These are phyloP conservation scores for Octonoba sinensis DNA, from an alignment of 2,888 invertebrate species.

Conservation along the genomic window DNA sequence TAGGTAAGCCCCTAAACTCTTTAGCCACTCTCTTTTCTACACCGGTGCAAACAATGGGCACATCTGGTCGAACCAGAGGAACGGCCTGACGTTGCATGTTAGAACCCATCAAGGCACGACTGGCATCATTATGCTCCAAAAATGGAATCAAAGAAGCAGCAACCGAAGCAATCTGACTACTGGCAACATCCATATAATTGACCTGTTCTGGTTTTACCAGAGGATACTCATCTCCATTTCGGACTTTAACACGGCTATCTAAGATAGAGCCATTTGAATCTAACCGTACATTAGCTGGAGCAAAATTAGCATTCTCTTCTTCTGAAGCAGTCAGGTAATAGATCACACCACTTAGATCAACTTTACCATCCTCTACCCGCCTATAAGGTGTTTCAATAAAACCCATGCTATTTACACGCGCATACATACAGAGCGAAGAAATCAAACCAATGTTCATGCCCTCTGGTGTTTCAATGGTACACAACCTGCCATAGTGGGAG, in stretches of 20 bases:
- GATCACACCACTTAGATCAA: slow-evolving; percentile 20
- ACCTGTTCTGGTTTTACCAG: slow-evolving; percentile 26
- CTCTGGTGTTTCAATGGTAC: slow-evolving; percentile 16
- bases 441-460: slow-evolving; percentile 60
- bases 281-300: slow-evolving; percentile 31
- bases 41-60: slow-evolving; percentile 62
- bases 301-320: slow-evolving; percentile 36
- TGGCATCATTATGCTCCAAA: slow-evolving; percentile 65
- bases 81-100: slow-evolving; percentile 65
- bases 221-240: slow-evolving; percentile 20
- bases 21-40: no score
- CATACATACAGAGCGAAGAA: slow-evolving; percentile 5
- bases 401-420: slow-evolving; percentile 35
- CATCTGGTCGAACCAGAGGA: slow-evolving; percentile 55
- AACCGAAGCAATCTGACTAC: slow-evolving; percentile 52
- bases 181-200: slow-evolving; percentile 59
- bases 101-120: slow-evolving; percentile 64
- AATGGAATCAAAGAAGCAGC: slow-evolving; percentile 61
- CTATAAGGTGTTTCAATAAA: no score
- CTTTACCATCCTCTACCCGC: no score
- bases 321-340: slow-evolving; percentile 51
- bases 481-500: slow-evolving; percentile 8
- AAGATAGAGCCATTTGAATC: slow-evolving; percentile 6
- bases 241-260: slow-evolving; percentile 19
- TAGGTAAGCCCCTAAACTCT: slow-evolving; percentile 1